Evolutionary conservation across 2,888 invertebrate genomes (phyloP).

Genomic region (Conistra vaccinii): DNA sequence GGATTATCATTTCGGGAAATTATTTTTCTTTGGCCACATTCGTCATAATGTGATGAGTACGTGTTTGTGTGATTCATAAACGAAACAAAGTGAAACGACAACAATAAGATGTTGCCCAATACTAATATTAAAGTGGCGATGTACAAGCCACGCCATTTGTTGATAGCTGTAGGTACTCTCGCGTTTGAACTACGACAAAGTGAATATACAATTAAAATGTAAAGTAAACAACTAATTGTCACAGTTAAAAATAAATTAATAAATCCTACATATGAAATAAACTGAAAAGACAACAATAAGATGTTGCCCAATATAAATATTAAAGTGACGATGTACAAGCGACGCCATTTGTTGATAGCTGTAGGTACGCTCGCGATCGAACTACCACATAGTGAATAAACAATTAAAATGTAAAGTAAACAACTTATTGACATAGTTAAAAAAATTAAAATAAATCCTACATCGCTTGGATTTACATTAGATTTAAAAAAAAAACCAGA

Average conservation of each 20-base stretch:
- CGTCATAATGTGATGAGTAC: too few relatives aligned
- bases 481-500: neutral
- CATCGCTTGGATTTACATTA: neutral
- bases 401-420: neutral
- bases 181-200: neutral
- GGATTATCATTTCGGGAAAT: too few relatives aligned
- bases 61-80: neutral
- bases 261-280: neutral
- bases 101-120: neutral
- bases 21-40: too few relatives aligned
- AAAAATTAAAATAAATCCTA: neutral
- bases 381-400: conserved; percentile 1
- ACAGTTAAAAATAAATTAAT: neutral
- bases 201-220: neutral
- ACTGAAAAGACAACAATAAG: neutral
- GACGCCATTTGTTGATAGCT: conserved; percentile 5
- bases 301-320: conserved; percentile 13
- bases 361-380: neutral
- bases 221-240: conserved; percentile 7
- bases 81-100: neutral
- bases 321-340: conserved; percentile 5
- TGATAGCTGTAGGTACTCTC: neutral
- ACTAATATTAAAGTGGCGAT: conserved; percentile 16
- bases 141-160: conserved; percentile 14
- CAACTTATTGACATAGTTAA: neutral